Evolutionary conservation across 2,113 vertebrate species (phyloP), one percentile per base, ranked within the genome.

Genomic region (Gila orcuttii): DNA sequence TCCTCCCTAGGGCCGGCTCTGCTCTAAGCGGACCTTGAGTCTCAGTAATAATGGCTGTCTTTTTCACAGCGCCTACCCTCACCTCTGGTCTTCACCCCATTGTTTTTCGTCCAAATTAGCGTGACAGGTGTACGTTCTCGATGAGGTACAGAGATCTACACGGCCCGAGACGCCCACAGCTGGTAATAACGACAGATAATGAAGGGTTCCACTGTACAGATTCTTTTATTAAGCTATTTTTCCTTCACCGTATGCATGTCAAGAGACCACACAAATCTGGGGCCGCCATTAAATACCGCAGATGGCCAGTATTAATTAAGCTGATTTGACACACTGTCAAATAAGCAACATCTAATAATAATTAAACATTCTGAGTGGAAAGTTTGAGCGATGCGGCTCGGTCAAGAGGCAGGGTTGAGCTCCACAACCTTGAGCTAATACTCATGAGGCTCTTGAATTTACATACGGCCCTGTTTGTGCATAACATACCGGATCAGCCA

Each of bases 231-330:
- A 57, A 33, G 9, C 64, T 21, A n/a, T 68, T 50, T 66, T 82
- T 82, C n/a, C 57, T 60, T 68, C 25, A 21, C 10, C 31, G 57
- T 21, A 73, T 42, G 66, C 68, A 33, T 71, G 66, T 83, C 81
- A 73, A 33, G 31, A 73, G 28, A 73, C 45, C 64, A 42, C 81
- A 83, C 68, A 73, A 69, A 71, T 71, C 80, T 33, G 25, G 31
- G 28, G 45, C 42, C 15, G 2, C 60, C 25, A 81, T 81, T 81
- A 50, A 66, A 64, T 68, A 52, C 66, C 11, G 19, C 81, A 83
- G 81, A 83, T 83, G 81, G 81, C 68, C 81, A 28, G 81, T 83
- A 73, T 73, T 83, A 83, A 83, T 83, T 73, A 73, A 83, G 33
- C 23, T 59, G 68, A 83, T 73, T 83, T 83, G 21, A 83, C 68